Conservation (phyloP, 2,888 invertebrate genomes). For the Epistrophe grossulariae region DNA sequence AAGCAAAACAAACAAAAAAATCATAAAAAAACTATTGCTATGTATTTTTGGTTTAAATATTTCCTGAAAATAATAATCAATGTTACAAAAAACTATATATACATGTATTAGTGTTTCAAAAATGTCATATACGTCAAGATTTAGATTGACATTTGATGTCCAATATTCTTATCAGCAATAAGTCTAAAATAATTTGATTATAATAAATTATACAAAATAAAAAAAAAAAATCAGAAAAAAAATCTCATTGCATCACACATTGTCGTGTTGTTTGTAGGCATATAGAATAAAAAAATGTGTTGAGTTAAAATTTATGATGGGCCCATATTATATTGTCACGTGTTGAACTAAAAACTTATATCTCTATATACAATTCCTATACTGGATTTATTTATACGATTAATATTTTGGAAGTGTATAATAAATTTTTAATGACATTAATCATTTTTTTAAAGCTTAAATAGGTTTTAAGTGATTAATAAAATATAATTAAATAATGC, state of each 20-base stretch:
- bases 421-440: conserved; percentile 23
- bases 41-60: background rate
- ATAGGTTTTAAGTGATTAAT: background rate
- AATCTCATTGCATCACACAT: conserved; percentile 1
- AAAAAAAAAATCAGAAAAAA: background rate
- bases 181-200: conserved; percentile 56
- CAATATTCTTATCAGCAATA: conserved; percentile 51
- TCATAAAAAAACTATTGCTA: too few relatives aligned
- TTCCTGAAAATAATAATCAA: conserved; percentile 5
- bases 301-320: conserved; percentile 8
- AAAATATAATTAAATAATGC: background rate
- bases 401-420: conserved; percentile 5
- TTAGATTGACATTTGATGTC: conserved; percentile 70
- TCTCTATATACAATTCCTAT: background rate
- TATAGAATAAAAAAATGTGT: conserved; percentile 19
- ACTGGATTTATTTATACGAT: background rate
- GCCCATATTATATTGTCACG: background rate
- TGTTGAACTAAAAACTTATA: conserved; percentile 1
- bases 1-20: too few relatives aligned
- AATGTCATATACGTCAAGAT: conserved; percentile 49
- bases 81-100: background rate
- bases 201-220: background rate
- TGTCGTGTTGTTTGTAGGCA: too few relatives aligned
- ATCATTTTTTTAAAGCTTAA: conserved; percentile 2
- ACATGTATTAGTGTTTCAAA: background rate